Evolutionary conservation across 1,140 invertebrate species (phyloP).

Genomic region (Propsilocerus akamusi): DNA sequence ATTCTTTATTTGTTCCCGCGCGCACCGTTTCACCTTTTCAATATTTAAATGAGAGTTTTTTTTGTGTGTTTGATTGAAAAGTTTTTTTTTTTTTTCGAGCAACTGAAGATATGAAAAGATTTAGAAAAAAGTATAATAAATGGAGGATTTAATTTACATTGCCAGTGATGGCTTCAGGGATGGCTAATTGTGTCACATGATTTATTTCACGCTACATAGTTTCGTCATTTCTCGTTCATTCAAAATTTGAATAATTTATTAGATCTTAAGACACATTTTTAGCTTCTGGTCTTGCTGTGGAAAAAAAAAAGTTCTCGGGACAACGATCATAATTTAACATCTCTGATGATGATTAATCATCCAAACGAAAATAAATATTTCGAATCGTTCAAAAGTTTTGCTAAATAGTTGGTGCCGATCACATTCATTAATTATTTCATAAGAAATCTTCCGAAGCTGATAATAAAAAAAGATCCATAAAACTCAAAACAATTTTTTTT

Average conservation of each 20-base stretch:
- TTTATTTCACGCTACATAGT: background rate
- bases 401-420: no score
- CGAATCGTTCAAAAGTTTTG: background rate
- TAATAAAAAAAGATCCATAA: no score
- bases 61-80: no score
- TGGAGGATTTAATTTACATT: no score
- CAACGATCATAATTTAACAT: background rate
- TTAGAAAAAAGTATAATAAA: background rate
- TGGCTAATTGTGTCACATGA: no score
- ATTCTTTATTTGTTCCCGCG: background rate
- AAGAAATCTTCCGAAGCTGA: no score
- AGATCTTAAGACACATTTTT: background rate
- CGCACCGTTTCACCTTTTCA: background rate
- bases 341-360: conserved; percentile 1
- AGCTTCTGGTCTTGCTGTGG: background rate
- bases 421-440: no score
- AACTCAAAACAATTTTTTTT: no score
- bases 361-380: background rate
- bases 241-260: conserved; percentile 4
- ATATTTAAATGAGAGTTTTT: no score
- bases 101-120: background rate
- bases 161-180: no score
- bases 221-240: background rate
- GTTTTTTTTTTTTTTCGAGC: background rate
- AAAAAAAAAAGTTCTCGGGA: background rate